Evolutionary conservation across 1,140 invertebrate species (phyloP).

Genomic region (Phymastichus coffea): DNA sequence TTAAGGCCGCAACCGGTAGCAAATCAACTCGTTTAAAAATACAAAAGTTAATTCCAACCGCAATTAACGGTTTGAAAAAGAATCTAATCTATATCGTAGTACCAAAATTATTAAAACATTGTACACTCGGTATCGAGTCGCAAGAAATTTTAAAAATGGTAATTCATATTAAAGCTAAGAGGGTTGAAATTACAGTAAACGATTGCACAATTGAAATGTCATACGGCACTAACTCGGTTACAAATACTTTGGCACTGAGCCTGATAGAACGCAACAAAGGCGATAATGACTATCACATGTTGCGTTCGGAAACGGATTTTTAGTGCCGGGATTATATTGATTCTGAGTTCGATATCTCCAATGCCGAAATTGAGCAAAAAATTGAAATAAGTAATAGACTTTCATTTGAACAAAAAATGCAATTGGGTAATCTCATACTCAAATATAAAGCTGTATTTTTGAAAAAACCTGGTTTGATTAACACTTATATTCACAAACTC

Average conservation of each 20-base stretch:
- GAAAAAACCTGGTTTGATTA: slow-evolving; percentile 22
- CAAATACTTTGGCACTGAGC: not conserved
- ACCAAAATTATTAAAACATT: not conserved
- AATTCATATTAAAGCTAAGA: not conserved
- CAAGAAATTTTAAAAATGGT: not conserved
- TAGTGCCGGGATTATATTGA: not conserved
- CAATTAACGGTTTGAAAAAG: not conserved
- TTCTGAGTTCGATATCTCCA: not conserved
- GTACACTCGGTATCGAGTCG: not conserved
- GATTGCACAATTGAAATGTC: not conserved
- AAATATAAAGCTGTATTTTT: slow-evolving; percentile 22
- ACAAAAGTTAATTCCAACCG: not conserved
- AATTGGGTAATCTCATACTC: not conserved
- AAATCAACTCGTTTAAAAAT: not conserved
- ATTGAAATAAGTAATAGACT: not conserved
- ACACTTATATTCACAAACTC: slow-evolving; percentile 25
- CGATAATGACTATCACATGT: not conserved
- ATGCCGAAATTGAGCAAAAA: not conserved
- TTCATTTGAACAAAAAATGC: not conserved
- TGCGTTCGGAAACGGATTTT: not conserved
- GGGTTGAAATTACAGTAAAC: not conserved
- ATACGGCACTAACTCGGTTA: not conserved
- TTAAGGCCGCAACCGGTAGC: not conserved
- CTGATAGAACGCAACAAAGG: not conserved
- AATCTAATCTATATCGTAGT: not conserved